Conservation (phyloP, 2,888 invertebrate species). For the Drepana falcataria region DNA sequence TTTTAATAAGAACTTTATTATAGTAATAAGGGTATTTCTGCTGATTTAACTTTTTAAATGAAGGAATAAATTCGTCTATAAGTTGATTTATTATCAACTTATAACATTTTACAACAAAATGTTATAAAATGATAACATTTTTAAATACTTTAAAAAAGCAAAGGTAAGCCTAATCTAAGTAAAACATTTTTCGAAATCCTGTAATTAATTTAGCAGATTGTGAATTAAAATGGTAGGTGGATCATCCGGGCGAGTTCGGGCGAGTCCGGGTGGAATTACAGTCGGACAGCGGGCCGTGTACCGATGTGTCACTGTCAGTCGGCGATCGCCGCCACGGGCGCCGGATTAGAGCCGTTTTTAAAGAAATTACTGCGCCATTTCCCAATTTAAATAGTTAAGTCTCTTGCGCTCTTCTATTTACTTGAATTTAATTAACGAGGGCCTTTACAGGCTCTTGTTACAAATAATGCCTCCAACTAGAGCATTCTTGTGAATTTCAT, state of each 20-base stretch:
- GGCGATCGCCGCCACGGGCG: constrained; percentile 52
- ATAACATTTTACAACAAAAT: no score
- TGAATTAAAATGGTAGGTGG: constrained; percentile 53
- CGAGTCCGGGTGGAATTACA: constrained; percentile 69
- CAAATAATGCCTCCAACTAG: no score
- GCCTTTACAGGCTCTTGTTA: background rate
- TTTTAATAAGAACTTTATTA: no score
- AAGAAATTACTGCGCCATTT: constrained; percentile 60
- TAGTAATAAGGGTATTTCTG: no score
- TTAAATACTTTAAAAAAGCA: background rate
- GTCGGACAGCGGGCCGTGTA: constrained; percentile 71
- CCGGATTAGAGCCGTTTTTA: constrained; percentile 68
- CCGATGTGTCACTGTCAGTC: constrained; percentile 78
- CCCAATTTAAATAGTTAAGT: constrained; percentile 19
- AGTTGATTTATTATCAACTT: no score
- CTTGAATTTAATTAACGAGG: constrained; percentile 5
- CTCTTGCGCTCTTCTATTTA: constrained; percentile 11
- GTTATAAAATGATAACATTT: no score
- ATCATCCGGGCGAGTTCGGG: constrained; percentile 20
- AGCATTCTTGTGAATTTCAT: no score
- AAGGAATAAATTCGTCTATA: no score
- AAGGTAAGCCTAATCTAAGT: background rate
- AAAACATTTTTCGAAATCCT: constrained; percentile 20
- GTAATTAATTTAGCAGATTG: constrained; percentile 55
- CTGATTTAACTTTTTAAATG: no score